phyloP scores from a whole-genome alignment of 1,140 invertebrate genomes.

The Eriosoma lanigerum region DNA sequence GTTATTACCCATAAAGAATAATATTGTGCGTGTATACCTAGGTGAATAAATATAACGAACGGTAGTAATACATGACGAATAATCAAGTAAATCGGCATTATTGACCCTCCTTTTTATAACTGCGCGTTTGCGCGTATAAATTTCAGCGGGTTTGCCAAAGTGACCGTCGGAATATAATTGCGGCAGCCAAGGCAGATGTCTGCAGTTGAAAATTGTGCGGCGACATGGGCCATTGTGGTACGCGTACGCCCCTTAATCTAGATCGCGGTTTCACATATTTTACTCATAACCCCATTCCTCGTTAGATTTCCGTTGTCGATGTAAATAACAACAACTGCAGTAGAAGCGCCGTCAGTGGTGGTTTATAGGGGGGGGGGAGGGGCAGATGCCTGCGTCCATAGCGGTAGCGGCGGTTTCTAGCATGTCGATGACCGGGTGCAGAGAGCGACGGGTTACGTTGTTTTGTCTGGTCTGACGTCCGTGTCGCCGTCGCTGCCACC shows the following conservation, averaged over 20 bases:
- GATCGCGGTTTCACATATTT: conserved; percentile 24
- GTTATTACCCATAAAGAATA: too few species aligned
- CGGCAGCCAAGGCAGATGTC: neutral
- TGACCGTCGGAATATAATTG: neutral
- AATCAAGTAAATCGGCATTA: too few species aligned
- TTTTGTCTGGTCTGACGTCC: conserved; percentile 51
- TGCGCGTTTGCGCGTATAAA: too few species aligned
- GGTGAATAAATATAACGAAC: too few species aligned
- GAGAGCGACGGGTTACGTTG: conserved; percentile 1
- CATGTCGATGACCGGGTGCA: neutral
- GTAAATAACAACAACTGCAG: conserved; percentile 24
- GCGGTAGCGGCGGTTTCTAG: too few species aligned
- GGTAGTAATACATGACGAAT: too few species aligned
- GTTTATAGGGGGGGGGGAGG: too few species aligned
- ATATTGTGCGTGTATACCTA: too few species aligned
- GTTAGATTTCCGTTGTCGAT: conserved; percentile 25
- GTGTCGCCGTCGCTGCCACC: neutral
- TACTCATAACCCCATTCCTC: conserved; percentile 14
- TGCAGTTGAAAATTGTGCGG: neutral
- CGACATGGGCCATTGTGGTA: neutral
- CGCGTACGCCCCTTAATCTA: conserved; percentile 22
- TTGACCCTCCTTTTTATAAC: too few species aligned
- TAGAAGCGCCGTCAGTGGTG: neutral
- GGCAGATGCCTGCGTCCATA: too few species aligned
- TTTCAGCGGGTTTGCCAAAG: too few species aligned